Base-by-base conservation (phyloP, 2,797 vertebrate species). In the Peromyscus eremicus region DNA sequence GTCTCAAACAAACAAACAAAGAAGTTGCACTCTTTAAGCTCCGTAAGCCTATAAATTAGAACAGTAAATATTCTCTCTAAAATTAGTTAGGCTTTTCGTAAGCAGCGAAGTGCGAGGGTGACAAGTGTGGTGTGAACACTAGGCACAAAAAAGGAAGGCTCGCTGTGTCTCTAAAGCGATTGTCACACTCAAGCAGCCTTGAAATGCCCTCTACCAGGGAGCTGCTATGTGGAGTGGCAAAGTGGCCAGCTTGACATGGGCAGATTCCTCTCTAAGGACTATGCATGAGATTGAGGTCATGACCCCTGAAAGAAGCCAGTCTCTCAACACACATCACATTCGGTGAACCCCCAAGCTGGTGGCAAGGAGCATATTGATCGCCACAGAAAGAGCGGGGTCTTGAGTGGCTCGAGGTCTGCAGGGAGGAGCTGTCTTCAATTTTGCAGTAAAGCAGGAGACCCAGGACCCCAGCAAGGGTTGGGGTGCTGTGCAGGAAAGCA, bases 41-140 rank as follows among this genome's bases (percentile, higher is more conserved):
- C 57, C 82, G 88, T 81, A 84, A 86, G 73, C 90, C 92, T 94
- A 76, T 82, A 96, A 95, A 95, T 96, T 90, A 84, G 79, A 95
- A 93, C 95, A 91, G 97, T 90, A 97, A 96, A 86, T 88, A 96
- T 79, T 71, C 73, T 81, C 64, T 55, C 83, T 97, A 93, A 97
- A 97, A 98, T 95, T 81, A 89, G 82, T 88, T 91, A 43, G 86
- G 86, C 83, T 82, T 97, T 97, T 94, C 95, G 89, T 95, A 93
- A 96, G 79, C 66, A 90, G 37, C 76, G 21, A 92, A 94, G 86
- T 96, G 89, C 94, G 95, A 97, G 70, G 85, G 76, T 96, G 92
- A 55, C 68, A 73, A 94, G 89, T 83, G 79, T 75, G 75, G 92
- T 95, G 82, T 94, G 95, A 95, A 96, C 88, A 77, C 46, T 52